Conservation (phyloP, 35 echinoderm and acorn worm genomes). For the Amphiura filiformis region DNA sequence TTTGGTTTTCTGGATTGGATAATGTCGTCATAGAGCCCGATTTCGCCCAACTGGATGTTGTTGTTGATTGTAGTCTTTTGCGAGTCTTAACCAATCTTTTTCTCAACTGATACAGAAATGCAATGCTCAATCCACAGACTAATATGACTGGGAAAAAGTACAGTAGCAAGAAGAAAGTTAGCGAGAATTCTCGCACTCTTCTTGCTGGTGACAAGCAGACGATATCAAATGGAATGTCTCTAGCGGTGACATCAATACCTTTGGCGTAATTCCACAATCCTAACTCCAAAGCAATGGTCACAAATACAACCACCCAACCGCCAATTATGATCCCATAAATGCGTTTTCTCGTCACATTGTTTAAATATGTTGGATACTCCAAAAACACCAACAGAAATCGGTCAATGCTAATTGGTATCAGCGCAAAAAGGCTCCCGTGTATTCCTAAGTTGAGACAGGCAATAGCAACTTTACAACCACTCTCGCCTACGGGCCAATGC, state of each 20-base stretch:
- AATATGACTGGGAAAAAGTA: not conserved
- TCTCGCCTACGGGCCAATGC: slow-evolving; percentile 11
- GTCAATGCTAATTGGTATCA: slow-evolving; percentile 13
- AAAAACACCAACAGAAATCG: slow-evolving; percentile 10
- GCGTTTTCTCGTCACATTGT: not conserved
- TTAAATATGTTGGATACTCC: slow-evolving; percentile 21
- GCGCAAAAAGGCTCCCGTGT: not conserved
- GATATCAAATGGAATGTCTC: not conserved
- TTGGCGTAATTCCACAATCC: not conserved
- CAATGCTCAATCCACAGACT: not conserved
- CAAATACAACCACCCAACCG: not conserved
- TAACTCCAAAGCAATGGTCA: not conserved
- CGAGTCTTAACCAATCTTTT: too few species aligned
- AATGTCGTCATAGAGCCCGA: too few species aligned
- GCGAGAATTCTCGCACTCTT: not conserved
- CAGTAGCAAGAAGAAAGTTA: not conserved
- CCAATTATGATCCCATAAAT: not conserved
- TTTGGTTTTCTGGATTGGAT: too few species aligned
- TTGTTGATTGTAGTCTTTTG: too few species aligned
- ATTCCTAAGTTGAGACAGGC: not conserved
- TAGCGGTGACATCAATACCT: not conserved
- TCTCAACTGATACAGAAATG: not conserved
- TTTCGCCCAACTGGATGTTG: too few species aligned
- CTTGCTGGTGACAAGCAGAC: slow-evolving; percentile 18
- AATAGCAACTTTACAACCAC: not conserved